Conservation (phyloP, 2,888 invertebrate species). For the Athrips mouffetella region DNA sequence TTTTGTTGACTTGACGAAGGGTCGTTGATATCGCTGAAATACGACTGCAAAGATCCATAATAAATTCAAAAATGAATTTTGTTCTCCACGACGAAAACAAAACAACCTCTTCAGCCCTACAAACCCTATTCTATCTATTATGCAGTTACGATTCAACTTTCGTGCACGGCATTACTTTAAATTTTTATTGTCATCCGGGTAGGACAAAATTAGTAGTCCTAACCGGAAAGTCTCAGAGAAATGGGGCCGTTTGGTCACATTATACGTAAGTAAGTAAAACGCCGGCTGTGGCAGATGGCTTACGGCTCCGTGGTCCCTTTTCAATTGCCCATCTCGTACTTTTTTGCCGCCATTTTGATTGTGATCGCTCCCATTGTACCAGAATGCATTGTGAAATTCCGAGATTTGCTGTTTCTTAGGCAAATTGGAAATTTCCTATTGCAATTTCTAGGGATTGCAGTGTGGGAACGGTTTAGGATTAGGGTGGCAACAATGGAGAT, state of each 20-base stretch:
- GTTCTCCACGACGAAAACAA: too few species aligned
- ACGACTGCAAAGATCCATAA: too few species aligned
- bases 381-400: slow-evolving; percentile 58
- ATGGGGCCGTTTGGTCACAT: slow-evolving; percentile 46
- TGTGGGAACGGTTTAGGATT: slow-evolving; percentile 62
- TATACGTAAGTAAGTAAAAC: slow-evolving; percentile 26
- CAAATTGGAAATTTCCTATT: slow-evolving; percentile 61
- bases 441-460: slow-evolving; percentile 42
- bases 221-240: slow-evolving; percentile 32
- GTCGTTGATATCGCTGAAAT: too few species aligned
- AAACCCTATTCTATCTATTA: not conserved
- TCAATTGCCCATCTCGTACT: slow-evolving; percentile 65
- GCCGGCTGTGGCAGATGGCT: slow-evolving; percentile 67
- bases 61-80: too few species aligned
- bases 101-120: not conserved
- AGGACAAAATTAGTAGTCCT: slow-evolving; percentile 23
- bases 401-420: slow-evolving; percentile 51
- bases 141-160: not conserved
- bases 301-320: slow-evolving; percentile 53
- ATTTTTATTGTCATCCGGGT: slow-evolving; percentile 1
- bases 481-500: slow-evolving; percentile 34
- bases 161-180: not conserved
- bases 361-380: slow-evolving; percentile 60
- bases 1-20: too few species aligned
- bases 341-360: slow-evolving; percentile 63